phyloP scores from a whole-genome alignment of 2,888 invertebrate species.

The Polylopha cassiicola region DNA sequence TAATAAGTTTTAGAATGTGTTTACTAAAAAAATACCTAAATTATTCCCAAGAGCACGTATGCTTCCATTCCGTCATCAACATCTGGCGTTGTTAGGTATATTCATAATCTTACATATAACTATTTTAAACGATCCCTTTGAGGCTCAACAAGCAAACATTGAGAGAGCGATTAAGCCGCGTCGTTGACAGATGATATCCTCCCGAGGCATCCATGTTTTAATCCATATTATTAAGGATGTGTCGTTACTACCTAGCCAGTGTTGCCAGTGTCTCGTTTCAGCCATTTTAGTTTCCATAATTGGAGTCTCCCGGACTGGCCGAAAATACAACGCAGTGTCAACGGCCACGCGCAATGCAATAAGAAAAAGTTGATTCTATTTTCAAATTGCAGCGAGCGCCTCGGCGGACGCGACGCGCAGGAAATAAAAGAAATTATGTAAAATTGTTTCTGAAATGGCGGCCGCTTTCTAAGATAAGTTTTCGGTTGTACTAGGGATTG shows the following conservation, averaged over 20 bases:
- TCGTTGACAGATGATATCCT: slow-evolving; percentile 30
- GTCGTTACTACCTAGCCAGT: neutral
- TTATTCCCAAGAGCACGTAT: slow-evolving; percentile 9
- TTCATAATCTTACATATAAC: slow-evolving; percentile 5
- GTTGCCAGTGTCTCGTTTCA: slow-evolving; percentile 34
- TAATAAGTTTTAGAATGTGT: too few relatives aligned
- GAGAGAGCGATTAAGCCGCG: neutral
- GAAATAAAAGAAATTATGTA: slow-evolving; percentile 40
- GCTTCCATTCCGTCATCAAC: slow-evolving; percentile 18
- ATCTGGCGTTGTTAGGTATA: slow-evolving; percentile 15
- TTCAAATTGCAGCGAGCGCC: slow-evolving; percentile 63
- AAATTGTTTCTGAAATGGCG: slow-evolving; percentile 21
- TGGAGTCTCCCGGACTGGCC: slow-evolving; percentile 61
- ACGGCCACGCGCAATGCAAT: slow-evolving; percentile 66
- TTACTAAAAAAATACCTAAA: too few relatives aligned
- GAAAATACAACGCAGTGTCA: slow-evolving; percentile 69
- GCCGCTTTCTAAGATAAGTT: slow-evolving; percentile 18
- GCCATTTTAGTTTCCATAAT: slow-evolving; percentile 46
- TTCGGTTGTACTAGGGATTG: too few relatives aligned
- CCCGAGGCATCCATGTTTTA: slow-evolving; percentile 12
- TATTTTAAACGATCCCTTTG: slow-evolving; percentile 1
- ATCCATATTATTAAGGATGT: slow-evolving; percentile 6
- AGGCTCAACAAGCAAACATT: slow-evolving; percentile 1
- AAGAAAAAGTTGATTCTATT: slow-evolving; percentile 61
- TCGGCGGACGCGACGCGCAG: slow-evolving; percentile 38